These are phyloP conservation scores for Gymnosoma rotundatum DNA, from an alignment of 2,888 invertebrate genomes.

Conservation along the genomic window DNA sequence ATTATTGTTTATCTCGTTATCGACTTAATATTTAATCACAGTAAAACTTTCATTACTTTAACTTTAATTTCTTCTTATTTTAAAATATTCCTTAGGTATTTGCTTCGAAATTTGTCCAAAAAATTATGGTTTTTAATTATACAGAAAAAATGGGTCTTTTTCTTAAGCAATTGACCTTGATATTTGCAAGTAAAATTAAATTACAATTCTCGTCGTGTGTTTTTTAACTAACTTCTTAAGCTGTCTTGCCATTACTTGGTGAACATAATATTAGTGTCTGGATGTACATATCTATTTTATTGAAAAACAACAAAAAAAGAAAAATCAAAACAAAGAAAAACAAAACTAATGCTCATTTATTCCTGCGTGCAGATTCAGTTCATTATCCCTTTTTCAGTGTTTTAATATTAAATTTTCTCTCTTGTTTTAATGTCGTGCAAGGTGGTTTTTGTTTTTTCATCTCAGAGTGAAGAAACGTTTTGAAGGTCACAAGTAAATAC, in stretches of 20 bases:
- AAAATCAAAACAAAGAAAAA: neutral
- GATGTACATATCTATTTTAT: neutral
- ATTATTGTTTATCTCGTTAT: no score
- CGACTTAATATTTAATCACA: no score
- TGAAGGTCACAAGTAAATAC: conserved; percentile 46
- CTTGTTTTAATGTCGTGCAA: conserved; percentile 32
- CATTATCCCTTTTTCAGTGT: conserved; percentile 24
- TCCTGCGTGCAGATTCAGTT: neutral
- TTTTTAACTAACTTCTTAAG: conserved; percentile 5
- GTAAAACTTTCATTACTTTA: no score
- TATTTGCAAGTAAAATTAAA: neutral
- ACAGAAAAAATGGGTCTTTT: no score
- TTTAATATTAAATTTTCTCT: conserved; percentile 6
- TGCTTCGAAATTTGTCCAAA: no score
- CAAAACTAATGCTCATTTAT: neutral
- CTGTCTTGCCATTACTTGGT: neutral
- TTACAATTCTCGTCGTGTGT: conserved; percentile 21
- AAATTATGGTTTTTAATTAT: no score
- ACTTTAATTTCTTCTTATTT: neutral
- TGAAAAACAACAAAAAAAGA: no score
- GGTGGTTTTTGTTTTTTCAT: conserved; percentile 18
- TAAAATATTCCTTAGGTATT: neutral
- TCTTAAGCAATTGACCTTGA: conserved; percentile 20
- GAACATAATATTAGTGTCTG: neutral
- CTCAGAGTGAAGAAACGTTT: conserved; percentile 14